Conservation (phyloP, 2,113 vertebrate genomes). For the Aphyosemion australe region DNA sequence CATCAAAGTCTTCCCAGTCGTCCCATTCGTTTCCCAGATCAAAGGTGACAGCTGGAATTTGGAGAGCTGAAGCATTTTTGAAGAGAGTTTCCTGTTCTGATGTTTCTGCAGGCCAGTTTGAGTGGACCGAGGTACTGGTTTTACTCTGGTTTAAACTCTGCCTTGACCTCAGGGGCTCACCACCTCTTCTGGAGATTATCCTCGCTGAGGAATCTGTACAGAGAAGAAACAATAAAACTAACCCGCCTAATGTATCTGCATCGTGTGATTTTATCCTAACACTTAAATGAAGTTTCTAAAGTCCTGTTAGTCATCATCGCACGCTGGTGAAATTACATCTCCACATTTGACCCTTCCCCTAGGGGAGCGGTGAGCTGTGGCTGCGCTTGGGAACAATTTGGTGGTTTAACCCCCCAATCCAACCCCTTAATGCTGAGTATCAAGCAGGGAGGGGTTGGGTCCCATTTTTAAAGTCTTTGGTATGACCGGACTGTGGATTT, state of each 20-base stretch:
- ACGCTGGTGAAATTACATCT: too few species aligned
- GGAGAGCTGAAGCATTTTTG: conserved; percentile 65
- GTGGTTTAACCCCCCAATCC: too few species aligned
- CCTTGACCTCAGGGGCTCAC: conserved; percentile 25
- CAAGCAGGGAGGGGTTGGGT: too few species aligned
- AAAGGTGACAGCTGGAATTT: conserved; percentile 79
- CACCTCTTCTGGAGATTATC: conserved; percentile 49
- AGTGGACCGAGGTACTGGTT: conserved; percentile 25
- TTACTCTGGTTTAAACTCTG: conserved; percentile 18
- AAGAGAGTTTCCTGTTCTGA: conserved; percentile 56
- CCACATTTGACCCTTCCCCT: too few species aligned
- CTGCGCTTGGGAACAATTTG: too few species aligned
- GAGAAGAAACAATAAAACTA: neutral
- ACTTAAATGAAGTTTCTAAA: neutral
- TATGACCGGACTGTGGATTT: too few species aligned
- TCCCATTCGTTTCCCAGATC: conserved; percentile 86
- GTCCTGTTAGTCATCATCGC: too few species aligned
- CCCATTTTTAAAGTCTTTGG: too few species aligned
- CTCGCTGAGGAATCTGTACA: conserved; percentile 66
- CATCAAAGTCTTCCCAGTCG: conserved; percentile 89
- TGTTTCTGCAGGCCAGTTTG: conserved; percentile 9
- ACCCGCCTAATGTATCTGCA: neutral
- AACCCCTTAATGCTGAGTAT: too few species aligned
- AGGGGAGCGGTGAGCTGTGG: too few species aligned
- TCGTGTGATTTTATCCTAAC: neutral